Evolutionary conservation across 2,113 vertebrate genomes (phyloP).

Genomic region (Triplophysa tibetana): DNA sequence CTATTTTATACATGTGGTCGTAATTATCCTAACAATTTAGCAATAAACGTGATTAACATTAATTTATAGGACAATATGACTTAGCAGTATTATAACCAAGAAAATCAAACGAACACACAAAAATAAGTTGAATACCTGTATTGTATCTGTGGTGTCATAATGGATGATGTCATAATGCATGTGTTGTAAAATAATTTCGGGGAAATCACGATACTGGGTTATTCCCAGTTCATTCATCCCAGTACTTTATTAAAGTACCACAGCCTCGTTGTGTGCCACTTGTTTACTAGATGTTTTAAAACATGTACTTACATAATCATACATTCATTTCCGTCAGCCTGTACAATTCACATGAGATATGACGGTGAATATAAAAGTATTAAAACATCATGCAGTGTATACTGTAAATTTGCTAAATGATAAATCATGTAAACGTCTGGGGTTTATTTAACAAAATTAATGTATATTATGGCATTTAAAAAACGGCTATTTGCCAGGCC

Average conservation of each 20-base stretch:
- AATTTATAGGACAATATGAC: slow-evolving; percentile 19
- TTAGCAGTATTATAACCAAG: neutral
- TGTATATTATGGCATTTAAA: neutral
- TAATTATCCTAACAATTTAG: slow-evolving; percentile 6
- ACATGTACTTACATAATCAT: slow-evolving; percentile 41
- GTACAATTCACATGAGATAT: slow-evolving; percentile 25
- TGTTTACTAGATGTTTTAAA: neutral
- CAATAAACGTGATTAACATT: slow-evolving; percentile 43
- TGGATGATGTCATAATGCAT: neutral
- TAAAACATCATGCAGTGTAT: neutral
- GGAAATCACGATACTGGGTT: neutral
- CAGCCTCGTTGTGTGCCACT: neutral
- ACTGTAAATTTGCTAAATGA: neutral
- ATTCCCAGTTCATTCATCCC: neutral
- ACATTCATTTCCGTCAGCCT: slow-evolving; percentile 45
- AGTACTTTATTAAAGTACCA: neutral
- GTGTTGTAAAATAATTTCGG: neutral
- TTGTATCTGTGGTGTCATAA: no score
- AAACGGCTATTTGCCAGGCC: neutral
- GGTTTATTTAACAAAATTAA: no score
- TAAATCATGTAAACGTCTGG: neutral
- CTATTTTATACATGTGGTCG: slow-evolving; percentile 36
- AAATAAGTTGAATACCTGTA: neutral
- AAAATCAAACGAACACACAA: neutral
- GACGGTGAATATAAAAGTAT: slow-evolving; percentile 2